Base-by-base conservation (phyloP, 2,888 invertebrate species). In the Caprella mutica region DNA sequence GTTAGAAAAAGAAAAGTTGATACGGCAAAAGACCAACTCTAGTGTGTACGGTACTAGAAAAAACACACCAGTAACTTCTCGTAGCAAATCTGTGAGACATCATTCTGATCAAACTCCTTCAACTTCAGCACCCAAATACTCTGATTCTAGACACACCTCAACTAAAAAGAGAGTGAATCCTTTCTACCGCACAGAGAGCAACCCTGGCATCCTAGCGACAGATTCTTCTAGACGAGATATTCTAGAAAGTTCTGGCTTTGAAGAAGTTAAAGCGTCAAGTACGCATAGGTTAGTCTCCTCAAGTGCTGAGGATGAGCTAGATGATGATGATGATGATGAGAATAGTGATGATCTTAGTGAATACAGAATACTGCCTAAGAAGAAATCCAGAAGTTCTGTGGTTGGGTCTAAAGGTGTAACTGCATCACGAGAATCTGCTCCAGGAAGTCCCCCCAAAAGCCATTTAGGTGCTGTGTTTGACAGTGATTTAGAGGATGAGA, bases 401-500 rank as follows among this genome's bases (percentile, higher is more conserved):
- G n/a, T 8, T 40, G 35, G n/a, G 8, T 44, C 27, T 46, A 14
- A n/a, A 2, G 35, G 21, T 33, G 19, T 2, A 9, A 33, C 17
- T 14, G 17, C 29, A 3, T 14, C 21, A 3, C 17, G 23, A 24
- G 35, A 2, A 5, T n/a, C 19, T 21, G 12, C n/a, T 23, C 55
- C 44, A 14, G 21, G 33, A 5, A 24, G 23, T 21, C 24, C n/a
- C 17, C 17, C 30, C 2, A 44, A 43, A 14, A 6, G 44, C 2
- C n/a, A n/a, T n/a, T n/a, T n/a, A n/a, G 71, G 83, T 83, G 79
- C 79, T 9, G 76, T 77, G 24, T 76, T 85, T 24, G 78, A 80
- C 59, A 81, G 85, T 70, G 84, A 84, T 69, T n/a, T n/a, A n/a
- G 77, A 85, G 79, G 83, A 70, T 24, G 75, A 75, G 68, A 70